Evolutionary conservation across 1,140 invertebrate species (phyloP).

Genomic region (Lordiphosa clarofinis): DNA sequence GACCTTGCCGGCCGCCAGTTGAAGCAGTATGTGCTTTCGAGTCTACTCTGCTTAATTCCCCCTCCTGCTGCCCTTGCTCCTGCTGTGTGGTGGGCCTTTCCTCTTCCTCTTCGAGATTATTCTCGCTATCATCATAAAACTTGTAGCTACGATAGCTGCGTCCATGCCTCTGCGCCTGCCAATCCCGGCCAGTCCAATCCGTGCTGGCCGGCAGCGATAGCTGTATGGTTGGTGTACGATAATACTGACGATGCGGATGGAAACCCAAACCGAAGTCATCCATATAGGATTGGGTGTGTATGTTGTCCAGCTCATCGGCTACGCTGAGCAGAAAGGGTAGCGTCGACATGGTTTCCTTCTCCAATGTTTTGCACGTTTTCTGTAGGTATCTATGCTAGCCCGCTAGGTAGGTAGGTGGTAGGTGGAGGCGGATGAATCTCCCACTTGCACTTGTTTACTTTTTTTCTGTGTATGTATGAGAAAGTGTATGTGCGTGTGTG

Average conservation of each 20-base stretch:
- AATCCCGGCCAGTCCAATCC: conserved; percentile 60
- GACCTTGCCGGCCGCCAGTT: conserved; percentile 24
- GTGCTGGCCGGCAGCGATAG: conserved; percentile 72
- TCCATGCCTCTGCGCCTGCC: conserved; percentile 41
- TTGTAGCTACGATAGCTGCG: conserved; percentile 67
- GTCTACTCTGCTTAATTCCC: no score
- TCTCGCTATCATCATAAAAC: conserved; percentile 66
- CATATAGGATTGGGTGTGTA: conserved; percentile 74
- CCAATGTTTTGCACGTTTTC: conserved; percentile 33
- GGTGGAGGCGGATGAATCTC: no score
- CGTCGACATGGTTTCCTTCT: conserved; percentile 68
- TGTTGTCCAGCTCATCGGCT: conserved; percentile 78
- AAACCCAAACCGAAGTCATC: conserved; percentile 78
- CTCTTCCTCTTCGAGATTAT: conserved; percentile 65
- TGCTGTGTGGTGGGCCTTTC: no score
- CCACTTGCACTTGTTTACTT: no score
- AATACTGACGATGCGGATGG: conserved; percentile 77
- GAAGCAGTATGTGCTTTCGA: conserved; percentile 3
- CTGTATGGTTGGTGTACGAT: conserved; percentile 73
- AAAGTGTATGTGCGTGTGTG: neutral
- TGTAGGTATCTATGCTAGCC: conserved; percentile 11
- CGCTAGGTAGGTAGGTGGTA: no score
- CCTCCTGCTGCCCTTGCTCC: conserved; percentile 11
- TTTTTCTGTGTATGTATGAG: no score
- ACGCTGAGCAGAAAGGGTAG: conserved; percentile 74